These are phyloP conservation scores for Ispidina picta DNA, from an alignment of 2,797 vertebrate species.

Conservation along the genomic window DNA sequence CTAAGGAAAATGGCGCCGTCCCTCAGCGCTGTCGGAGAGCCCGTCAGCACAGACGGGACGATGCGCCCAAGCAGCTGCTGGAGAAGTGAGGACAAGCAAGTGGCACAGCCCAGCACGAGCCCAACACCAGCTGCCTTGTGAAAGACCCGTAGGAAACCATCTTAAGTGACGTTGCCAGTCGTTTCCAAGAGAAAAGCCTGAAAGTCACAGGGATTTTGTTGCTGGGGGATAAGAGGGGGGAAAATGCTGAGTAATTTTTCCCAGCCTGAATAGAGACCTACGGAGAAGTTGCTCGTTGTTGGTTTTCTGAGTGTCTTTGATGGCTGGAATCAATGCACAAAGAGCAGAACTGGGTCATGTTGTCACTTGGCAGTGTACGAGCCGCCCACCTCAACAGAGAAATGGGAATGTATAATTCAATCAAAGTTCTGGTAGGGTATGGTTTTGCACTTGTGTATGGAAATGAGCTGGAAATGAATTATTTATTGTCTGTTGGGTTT, in stretches of 20 bases:
- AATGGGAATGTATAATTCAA: constrained; percentile 22
- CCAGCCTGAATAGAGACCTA: not conserved
- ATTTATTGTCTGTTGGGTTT: not conserved
- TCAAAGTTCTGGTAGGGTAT: constrained; percentile 48
- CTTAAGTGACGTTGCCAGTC: not conserved
- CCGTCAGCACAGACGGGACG: rapidly evolving
- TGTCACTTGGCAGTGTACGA: not conserved
- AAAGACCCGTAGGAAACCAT: not conserved
- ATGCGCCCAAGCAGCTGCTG: not conserved
- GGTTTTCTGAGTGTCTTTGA: not conserved
- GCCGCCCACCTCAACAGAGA: not conserved
- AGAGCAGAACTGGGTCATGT: not conserved
- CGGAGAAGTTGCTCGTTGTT: not conserved
- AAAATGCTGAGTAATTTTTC: not conserved
- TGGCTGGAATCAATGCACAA: not conserved
- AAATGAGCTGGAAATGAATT: not conserved
- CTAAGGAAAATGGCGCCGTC: not conserved
- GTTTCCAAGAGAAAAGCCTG: not conserved
- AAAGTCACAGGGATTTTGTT: not conserved
- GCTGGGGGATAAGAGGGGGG: not conserved
- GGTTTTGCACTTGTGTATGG: constrained; percentile 24
- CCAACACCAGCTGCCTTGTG: not conserved
- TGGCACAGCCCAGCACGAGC: not conserved
- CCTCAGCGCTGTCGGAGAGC: not conserved
- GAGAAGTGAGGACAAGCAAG: not conserved